Percentiles rank a stretch among this genome's conserved stretches.
These are phyloP conservation scores for Cetonia aurata DNA, from an alignment of 2,888 invertebrate species.

Conservation along the genomic window DNA sequence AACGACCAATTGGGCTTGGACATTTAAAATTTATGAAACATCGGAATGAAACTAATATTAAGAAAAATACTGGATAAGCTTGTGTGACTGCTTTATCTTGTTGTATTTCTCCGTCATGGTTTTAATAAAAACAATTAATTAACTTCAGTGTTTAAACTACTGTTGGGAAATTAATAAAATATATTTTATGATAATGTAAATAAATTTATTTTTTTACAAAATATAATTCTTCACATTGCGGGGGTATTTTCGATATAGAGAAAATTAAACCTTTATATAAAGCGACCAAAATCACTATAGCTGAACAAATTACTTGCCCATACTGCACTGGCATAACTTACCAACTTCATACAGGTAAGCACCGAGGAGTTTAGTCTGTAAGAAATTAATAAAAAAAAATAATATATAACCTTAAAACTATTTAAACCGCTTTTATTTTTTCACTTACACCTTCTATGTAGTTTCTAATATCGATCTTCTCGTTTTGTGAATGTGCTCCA, in stretches of 20 bases:
- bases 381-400: slow-evolving; percentile 57
- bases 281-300: neutral
- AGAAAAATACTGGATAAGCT: no score
- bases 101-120: no score
- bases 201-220: no score
- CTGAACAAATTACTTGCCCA: neutral
- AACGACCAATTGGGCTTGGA: slow-evolving; percentile 67
- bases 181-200: no score
- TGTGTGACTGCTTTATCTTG: no score
- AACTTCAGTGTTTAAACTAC: no score
- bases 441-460: slow-evolving; percentile 91
- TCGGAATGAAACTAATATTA: neutral
- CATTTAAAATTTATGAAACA: slow-evolving; percentile 59
- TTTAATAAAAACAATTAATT: no score
- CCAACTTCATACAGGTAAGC: slow-evolving; percentile 89
- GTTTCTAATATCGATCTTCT: slow-evolving; percentile 93
- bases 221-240: no score
- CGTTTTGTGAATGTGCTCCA: slow-evolving; percentile 99
- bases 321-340: slow-evolving; percentile 76
- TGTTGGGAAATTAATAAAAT: no score
- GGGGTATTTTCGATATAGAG: slow-evolving; percentile 4
- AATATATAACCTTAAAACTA: neutral
- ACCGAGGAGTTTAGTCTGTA: slow-evolving; percentile 89
- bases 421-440: neutral
- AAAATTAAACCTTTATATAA: no score